A percentile compares a stretch with the other conserved stretches of the same genome.
Conservation (phyloP, 2,888 invertebrate species). For the Dioctria rufipes region DNA sequence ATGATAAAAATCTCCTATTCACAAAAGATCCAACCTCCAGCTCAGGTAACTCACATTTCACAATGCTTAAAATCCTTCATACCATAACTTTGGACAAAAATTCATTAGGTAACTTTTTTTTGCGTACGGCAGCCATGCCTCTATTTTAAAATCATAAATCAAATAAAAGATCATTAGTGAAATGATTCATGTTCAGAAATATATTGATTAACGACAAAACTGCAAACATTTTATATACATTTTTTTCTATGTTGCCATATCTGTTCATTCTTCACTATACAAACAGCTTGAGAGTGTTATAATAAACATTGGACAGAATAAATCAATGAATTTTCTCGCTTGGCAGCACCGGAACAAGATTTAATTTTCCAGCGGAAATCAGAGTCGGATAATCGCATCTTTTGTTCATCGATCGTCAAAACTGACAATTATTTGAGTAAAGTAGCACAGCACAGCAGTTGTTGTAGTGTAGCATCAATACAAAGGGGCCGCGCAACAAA, state of each 20-base stretch:
- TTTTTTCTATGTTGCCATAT: too few species aligned
- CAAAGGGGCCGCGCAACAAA: slow-evolving; percentile 35
- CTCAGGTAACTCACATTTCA: too few species aligned
- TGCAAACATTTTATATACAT: slow-evolving; percentile 5
- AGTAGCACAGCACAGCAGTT: neutral
- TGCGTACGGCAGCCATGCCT: neutral
- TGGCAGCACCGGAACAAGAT: slow-evolving; percentile 24
- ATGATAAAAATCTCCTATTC: too few species aligned
- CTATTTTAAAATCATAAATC: slow-evolving; percentile 18
- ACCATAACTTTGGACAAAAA: too few species aligned
- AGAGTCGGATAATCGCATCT: slow-evolving; percentile 34
- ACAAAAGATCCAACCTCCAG: too few species aligned
- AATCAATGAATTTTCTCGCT: slow-evolving; percentile 37
- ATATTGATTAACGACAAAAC: slow-evolving; percentile 26
- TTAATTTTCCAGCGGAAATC: slow-evolving; percentile 40
- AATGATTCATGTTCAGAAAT: slow-evolving; percentile 14
- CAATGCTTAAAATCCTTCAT: neutral
- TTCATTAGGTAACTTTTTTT: neutral
- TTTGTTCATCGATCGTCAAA: slow-evolving; percentile 37
- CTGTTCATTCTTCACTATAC: too few species aligned
- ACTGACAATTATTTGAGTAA: slow-evolving; percentile 20
- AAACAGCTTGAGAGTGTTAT: too few species aligned
- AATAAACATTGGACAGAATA: neutral
- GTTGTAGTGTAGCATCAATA: neutral
- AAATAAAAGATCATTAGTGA: slow-evolving; percentile 33